Evolutionary conservation across 2,797 vertebrate species (phyloP), one percentile per base, ranked within the genome.

Genomic region (Smutsia gigantea): DNA sequence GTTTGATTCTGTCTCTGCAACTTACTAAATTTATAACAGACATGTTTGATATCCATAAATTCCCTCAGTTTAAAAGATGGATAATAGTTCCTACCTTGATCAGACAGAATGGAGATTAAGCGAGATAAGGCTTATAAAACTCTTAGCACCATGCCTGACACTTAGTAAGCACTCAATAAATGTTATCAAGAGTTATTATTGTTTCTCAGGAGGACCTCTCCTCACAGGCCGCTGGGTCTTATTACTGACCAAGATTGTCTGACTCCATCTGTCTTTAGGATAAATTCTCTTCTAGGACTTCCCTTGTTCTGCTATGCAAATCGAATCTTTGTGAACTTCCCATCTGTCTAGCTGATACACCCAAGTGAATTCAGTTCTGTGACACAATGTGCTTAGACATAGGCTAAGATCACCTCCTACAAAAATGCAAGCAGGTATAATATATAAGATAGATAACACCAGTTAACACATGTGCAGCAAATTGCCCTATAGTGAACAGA

Each of bases 351-450:
- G 31, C 61, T 85, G 34, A 61, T 61, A 59, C 55, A 18, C 11
- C 51, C 85, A 93, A 61, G 61, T 77, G 55, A 85, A 46, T 46
- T 90, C 61, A 55, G 25, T 66, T 88, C 21, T 39, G 77, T 27
- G 42, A 31, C 18, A 10, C 42, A 88, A 78, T 39, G 25, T 51
- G 7, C 57, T 55, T 57, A 64, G 49, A 68, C 15, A 9, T 11
- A 53, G 31, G 61, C 57, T 57, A 74, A 77, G 18, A 81, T 14
- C 2, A 11, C 18, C 53, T 71, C n/a, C 15, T 87, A 37, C n/a
- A 74, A 85, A 90, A 94, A 57, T 57, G n/a, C 49, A 90, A 93
- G 42, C 66, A 90, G 27, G 53, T 64, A 61, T 66, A 37, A 84
- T 31, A 81, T 37, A 27, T 51, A 88, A 71, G 25, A 55, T 31